Evolutionary conservation across 2,888 invertebrate species (phyloP), one percentile per base, ranked within the genome.

Genomic region (Apoderus coryli): DNA sequence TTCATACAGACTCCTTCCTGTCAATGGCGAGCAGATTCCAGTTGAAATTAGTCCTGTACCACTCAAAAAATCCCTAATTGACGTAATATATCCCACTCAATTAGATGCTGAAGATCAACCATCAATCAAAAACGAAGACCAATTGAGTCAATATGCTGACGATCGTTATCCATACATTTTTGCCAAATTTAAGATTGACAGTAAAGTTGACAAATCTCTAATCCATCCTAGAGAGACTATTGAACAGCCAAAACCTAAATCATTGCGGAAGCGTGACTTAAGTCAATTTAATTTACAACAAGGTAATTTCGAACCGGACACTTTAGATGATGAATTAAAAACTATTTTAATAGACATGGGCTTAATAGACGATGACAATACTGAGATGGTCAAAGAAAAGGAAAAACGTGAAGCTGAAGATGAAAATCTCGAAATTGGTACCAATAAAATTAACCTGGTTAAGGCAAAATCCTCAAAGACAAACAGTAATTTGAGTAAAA

Each of bases 341-440:
- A 38, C 34, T 15, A 42, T 50, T 24, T 30, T 51, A 22, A 42
- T 43, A 19, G 49, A 50, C 16, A 47, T 52, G 48, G 49, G 50
- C 4, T 26, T 52, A 5, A 45, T 49, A 6, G 46, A 47, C 9
- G 45, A 46, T 26, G 42, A 45, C 16, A 25, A 31, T 4, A 32
- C 35, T 25, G 41, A 42, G 15, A 32, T 31, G 4, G 39, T 40
- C 11, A 37, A 42, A 13, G 37, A 24, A 15, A 44, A 45, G 29
- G 34, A 41, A 4, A 47, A 47, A 33, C 38, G 44, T 2, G 44
- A 44, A 14, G 35, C 34, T 3, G 38, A 40, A 28, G 47, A 47
- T 22, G 46, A 49, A 31, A 41, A 47, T 33, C 28, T 46, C 25
- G 46, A 45, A 22, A 16, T 35, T 14, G 45, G 44, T 10, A 42